Evolutionary conservation across 2,888 invertebrate species (phyloP).

Genomic region (Pristionchus fissidentatus): DNA sequence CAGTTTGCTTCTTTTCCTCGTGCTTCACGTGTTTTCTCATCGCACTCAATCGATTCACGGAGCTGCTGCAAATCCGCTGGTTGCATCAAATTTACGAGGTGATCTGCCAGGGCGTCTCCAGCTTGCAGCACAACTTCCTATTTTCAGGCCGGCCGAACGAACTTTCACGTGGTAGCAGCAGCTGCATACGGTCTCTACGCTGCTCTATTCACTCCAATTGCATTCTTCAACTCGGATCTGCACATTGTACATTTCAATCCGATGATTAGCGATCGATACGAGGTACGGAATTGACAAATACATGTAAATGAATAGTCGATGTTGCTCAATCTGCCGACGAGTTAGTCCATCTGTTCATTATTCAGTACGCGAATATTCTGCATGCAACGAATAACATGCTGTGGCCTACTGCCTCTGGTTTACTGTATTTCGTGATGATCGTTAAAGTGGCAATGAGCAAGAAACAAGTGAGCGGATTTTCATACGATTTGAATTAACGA

Average conservation of each 20-base stretch:
- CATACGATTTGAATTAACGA: too few relatives aligned
- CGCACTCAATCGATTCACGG: conserved; percentile 7
- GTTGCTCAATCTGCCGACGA: neutral
- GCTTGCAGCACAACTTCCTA: neutral
- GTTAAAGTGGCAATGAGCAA: neutral
- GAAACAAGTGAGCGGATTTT: neutral
- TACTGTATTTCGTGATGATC: conserved; percentile 1
- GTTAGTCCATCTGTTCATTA: neutral
- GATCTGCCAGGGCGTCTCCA: neutral
- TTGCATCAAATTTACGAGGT: neutral
- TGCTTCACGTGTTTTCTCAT: conserved; percentile 16
- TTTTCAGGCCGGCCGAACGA: neutral
- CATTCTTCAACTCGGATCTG: conserved; percentile 30
- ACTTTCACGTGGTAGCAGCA: neutral
- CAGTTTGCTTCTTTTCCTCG: conserved; percentile 2
- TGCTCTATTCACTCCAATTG: neutral
- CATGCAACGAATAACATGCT: conserved; percentile 12
- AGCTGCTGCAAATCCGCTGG: neutral
- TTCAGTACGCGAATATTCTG: conserved; percentile 2
- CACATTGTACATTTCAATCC: conserved; percentile 26
- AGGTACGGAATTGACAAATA: neutral
- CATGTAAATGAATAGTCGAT: neutral
- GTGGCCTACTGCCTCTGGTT: neutral
- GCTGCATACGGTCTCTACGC: neutral
- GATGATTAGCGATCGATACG: conserved; percentile 6